Evolutionary conservation across 2,888 invertebrate genomes (phyloP), one percentile per base, ranked within the genome.

Genomic region (Lutraria lutraria): DNA sequence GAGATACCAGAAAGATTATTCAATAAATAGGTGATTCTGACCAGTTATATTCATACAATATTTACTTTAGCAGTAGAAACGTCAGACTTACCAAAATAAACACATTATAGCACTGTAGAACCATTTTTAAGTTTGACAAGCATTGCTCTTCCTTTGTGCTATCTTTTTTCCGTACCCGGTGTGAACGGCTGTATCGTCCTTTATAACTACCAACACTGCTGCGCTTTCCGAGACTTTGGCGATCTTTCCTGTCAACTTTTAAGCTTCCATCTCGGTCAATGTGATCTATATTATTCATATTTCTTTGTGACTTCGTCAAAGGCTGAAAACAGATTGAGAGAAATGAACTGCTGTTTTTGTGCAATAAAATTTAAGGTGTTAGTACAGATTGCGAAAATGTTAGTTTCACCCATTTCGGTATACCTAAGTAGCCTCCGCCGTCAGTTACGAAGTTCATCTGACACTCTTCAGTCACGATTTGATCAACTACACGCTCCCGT

Each of bases 81-180:
- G 25, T 25, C 6, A 68, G 34, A 88, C 94, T 88, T 90, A 94
- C 94, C 91, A 94, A 83, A 43, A 94, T 91, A 68, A 94, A 93
- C 52, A 94, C 94, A 81, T 94, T 94, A 72, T 94, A 94, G 81
- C 94, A 94, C 80, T 94, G 94, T 54, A 94, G 90, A 56, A 91
- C 86, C 63, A 92, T 92, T 76, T 92, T 92, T 25, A 94, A 85
- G 72, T 93, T 93, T 54, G 90, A 88, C 12, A 93, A 80, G 88
- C 93, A 93, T 43, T 89, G 87, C 31, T 92, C 91, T 16, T 87
- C 76, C 19, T 83, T 53, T 16, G 86, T 84, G 63, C 84, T 81
- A 60, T 86, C 86, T 89, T 91, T 91, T 84, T 91, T 89, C 31
- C 90, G 88, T 12, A 90, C 91, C 21, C 89, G 76, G 81, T 91